Evolutionary conservation across 2,797 vertebrate genomes (phyloP).

Genomic region (Euthynnus affinis): DNA sequence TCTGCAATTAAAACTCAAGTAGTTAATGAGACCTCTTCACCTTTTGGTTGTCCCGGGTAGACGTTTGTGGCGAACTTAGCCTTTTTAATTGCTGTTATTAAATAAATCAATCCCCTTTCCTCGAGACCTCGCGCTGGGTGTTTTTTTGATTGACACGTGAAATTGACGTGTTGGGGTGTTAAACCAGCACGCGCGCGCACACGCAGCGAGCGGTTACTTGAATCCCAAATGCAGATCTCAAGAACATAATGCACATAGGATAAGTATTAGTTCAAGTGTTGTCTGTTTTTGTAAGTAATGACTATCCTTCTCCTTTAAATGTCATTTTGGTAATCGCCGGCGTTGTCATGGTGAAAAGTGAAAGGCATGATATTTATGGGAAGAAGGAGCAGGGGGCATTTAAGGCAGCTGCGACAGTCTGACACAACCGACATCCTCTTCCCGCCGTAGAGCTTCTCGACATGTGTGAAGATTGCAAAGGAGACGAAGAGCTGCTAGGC

Average conservation of each 20-base stretch:
- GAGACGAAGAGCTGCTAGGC: constrained; percentile 79
- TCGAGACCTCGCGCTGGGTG: constrained; percentile 69
- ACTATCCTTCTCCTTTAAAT: constrained; percentile 80
- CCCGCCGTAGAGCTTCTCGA: constrained; percentile 58
- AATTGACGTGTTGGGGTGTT: constrained; percentile 75
- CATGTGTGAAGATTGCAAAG: constrained; percentile 89
- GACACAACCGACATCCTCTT: constrained; percentile 36
- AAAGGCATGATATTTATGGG: constrained; percentile 83
- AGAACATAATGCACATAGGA: constrained; percentile 80
- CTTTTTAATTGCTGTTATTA: constrained; percentile 93
- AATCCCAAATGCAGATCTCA: constrained; percentile 73
- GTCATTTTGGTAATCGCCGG: constrained; percentile 78
- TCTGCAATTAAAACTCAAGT: constrained; percentile 90
- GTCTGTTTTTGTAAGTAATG: constrained; percentile 83
- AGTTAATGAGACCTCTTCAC: constrained; percentile 91
- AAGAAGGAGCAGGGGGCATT: constrained; percentile 71
- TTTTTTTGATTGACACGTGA: constrained; percentile 83
- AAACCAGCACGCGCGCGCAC: constrained; percentile 54
- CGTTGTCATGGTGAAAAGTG: constrained; percentile 86
- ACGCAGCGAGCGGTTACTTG: constrained; percentile 28
- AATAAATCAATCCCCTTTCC: constrained; percentile 87
- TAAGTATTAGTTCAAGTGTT: constrained; percentile 79
- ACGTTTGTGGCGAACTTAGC: constrained; percentile 82
- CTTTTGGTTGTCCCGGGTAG: constrained; percentile 83
- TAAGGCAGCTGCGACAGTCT: constrained; percentile 65